Evolutionary conservation across 2,888 invertebrate genomes (phyloP).

Genomic region (Pachliopta kotzebuea): DNA sequence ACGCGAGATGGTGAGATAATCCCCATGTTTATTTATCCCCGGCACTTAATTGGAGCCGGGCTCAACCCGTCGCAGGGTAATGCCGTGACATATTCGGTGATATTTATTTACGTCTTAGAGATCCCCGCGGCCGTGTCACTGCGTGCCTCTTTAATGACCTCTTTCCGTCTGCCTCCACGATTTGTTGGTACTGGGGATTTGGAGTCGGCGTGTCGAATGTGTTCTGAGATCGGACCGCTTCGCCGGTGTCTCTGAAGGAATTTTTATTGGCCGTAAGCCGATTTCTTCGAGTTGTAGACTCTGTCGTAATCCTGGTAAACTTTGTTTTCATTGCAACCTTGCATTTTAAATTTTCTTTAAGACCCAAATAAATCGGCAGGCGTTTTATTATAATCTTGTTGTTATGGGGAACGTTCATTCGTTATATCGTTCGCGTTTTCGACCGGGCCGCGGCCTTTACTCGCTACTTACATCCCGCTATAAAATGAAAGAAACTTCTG

Average conservation of each 20-base stretch:
- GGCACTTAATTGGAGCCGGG: constrained; percentile 60
- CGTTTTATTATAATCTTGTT: too few species aligned
- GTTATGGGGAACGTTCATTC: too few species aligned
- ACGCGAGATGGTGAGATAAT: constrained; percentile 67
- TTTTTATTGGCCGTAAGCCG: constrained; percentile 11
- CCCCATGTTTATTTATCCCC: constrained; percentile 67
- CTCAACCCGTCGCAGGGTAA: constrained; percentile 45
- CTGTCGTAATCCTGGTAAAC: too few species aligned
- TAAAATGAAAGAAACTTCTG: neutral
- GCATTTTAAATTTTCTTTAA: too few species aligned
- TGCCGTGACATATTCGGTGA: constrained; percentile 42
- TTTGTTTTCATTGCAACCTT: too few species aligned
- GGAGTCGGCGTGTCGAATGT: constrained; percentile 1
- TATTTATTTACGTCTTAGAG: constrained; percentile 57
- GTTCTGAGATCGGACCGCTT: neutral
- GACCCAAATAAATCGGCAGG: too few species aligned
- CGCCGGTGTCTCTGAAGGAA: neutral
- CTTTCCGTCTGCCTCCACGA: constrained; percentile 44
- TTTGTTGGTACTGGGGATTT: constrained; percentile 17
- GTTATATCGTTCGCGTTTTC: too few species aligned
- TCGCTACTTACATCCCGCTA: too few species aligned
- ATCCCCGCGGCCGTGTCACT: constrained; percentile 50
- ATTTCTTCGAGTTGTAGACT: neutral
- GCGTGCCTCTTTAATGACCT: constrained; percentile 50
- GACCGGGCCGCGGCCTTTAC: too few species aligned